Conservation (phyloP, 2,113 vertebrate species). For the Oreochromis aureus region DNA sequence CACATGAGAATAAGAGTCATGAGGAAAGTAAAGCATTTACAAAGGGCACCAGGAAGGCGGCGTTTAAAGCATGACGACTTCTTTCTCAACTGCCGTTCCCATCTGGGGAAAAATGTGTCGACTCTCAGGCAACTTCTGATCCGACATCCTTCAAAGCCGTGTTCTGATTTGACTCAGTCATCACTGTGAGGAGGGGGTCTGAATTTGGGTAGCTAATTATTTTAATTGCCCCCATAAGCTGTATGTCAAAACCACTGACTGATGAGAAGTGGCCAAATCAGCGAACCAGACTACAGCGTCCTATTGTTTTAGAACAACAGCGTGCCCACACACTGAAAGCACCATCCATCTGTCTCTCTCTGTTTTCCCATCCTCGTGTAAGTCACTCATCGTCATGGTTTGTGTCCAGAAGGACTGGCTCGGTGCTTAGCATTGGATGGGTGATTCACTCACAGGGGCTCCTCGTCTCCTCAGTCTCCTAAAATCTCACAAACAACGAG, state of each 20-base stretch:
- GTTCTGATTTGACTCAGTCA: neutral
- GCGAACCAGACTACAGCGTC: neutral
- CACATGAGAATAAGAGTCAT: neutral
- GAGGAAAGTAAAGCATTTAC: neutral
- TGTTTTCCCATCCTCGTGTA: neutral
- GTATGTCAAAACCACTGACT: neutral
- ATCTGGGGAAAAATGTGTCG: neutral
- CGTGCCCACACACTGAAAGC: neutral
- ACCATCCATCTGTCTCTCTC: neutral
- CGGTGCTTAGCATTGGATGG: neutral
- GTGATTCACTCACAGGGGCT: neutral
- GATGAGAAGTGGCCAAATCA: neutral
- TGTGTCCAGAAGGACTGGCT: rapidly evolving
- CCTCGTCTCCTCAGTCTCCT: neutral
- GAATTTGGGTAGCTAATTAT: neutral
- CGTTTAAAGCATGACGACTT: neutral
- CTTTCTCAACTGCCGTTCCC: neutral
- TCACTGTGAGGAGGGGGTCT: neutral
- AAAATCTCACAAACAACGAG: neutral
- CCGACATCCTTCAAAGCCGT: neutral
- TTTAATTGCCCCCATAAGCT: neutral
- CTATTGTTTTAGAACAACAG: neutral
- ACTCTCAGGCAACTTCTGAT: neutral
- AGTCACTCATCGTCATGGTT: neutral
- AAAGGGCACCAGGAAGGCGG: neutral